Conservation (phyloP, 2,888 invertebrate species). For the Drosophila merina region DNA sequence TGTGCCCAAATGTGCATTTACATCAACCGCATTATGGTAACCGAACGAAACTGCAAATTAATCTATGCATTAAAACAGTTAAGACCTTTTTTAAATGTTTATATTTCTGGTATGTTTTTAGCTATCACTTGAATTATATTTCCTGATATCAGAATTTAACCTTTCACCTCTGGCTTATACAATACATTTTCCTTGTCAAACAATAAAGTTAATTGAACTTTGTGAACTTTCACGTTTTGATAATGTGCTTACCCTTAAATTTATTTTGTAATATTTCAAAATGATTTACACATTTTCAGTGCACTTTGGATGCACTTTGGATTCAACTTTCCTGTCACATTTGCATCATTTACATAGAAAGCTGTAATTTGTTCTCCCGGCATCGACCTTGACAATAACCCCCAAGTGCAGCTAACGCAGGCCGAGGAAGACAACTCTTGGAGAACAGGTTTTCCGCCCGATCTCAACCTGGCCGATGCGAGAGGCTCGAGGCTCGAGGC, state of each 20-base stretch:
- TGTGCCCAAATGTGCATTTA: slow-evolving; percentile 72
- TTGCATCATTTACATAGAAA: slow-evolving; percentile 57
- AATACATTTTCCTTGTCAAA: background rate
- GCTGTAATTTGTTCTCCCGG: slow-evolving; percentile 56
- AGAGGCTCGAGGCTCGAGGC: slow-evolving; percentile 16
- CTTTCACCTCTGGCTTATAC: background rate
- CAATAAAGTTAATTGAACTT: background rate
- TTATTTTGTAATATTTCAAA: background rate
- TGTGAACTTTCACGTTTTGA: background rate
- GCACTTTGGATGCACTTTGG: slow-evolving; percentile 20
- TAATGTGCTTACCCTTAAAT: background rate
- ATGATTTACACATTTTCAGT: slow-evolving; percentile 19
- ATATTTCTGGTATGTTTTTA: background rate
- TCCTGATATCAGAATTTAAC: background rate
- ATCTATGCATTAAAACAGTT: background rate
- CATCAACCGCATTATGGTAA: slow-evolving; percentile 52
- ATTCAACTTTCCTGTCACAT: slow-evolving; percentile 66
- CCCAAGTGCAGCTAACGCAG: slow-evolving; percentile 35
- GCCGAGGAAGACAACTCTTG: slow-evolving; percentile 68
- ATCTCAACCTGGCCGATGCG: slow-evolving; percentile 47
- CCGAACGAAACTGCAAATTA: background rate
- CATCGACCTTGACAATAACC: slow-evolving; percentile 72
- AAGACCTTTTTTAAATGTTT: background rate
- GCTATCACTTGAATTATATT: background rate
- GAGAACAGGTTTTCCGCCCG: slow-evolving; percentile 57